phyloP scores from a whole-genome alignment of 2,113 vertebrate genomes.

The Polypterus senegalus region DNA sequence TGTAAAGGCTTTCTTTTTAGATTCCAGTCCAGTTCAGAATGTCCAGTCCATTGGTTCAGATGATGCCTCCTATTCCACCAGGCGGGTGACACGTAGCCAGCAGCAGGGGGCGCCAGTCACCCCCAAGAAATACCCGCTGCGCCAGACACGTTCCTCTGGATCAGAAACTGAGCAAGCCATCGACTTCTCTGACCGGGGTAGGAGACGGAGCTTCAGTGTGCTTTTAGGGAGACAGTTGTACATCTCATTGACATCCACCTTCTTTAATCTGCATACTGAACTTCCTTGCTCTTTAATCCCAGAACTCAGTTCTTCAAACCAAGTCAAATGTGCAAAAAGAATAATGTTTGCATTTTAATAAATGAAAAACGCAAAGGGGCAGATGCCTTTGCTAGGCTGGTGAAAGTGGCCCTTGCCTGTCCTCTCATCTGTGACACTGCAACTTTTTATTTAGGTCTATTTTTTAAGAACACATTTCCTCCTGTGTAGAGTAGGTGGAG shows the following conservation, averaged over 20 bases:
- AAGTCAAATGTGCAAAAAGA: too few species aligned
- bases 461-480: too few species aligned
- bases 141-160: conserved; percentile 81
- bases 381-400: too few species aligned
- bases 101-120: conserved; percentile 69
- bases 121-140: conserved; percentile 80
- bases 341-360: too few species aligned
- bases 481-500: too few species aligned
- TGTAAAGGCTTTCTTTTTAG: conserved; percentile 29
- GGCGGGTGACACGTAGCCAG: conserved; percentile 86
- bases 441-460: too few species aligned
- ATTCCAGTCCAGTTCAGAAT: conserved; percentile 64
- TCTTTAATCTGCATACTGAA: conserved; percentile 9
- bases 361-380: too few species aligned
- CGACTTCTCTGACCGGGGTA: conserved; percentile 73
- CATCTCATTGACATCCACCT: conserved; percentile 8
- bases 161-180: conserved; percentile 78
- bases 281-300: conserved; percentile 3
- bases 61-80: conserved; percentile 70
- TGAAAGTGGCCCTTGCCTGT: too few species aligned
- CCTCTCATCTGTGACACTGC: too few species aligned
- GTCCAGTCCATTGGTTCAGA: conserved; percentile 54
- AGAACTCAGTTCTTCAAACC: conserved; percentile 13
- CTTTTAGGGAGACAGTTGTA: conserved; percentile 2
- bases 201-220: conserved; percentile 14